Base-by-base conservation (phyloP, 2,888 invertebrate genomes). In the Drosophila colorata region DNA sequence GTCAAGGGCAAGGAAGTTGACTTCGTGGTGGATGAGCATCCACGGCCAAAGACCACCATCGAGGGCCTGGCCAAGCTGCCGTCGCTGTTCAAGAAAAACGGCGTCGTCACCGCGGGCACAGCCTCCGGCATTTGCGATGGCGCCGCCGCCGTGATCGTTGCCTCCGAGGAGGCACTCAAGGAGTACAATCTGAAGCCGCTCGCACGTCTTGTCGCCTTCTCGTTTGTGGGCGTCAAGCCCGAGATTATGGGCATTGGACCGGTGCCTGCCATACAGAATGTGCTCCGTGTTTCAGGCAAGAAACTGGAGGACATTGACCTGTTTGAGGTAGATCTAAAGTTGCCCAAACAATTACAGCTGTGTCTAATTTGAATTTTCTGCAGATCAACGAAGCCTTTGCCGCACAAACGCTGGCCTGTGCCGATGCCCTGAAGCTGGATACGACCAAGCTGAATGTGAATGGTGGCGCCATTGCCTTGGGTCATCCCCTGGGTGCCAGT, bases 361-460 rank as follows among this genome's bases (percentile, higher is more conserved):
- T 0, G 0, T 18, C 23, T 8, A 16, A 18, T 16, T 8, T 46
- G 7, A 20, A 43, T 16, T 51, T 3, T 14, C 44, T 49, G 73
- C 82, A 98, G 98, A 98, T 99, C 81, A 99, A 99, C 93, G 99
- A 99, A 93, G 99, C 99, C 0, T 99, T 99, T 93, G 98, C 95
- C 46, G 96, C 98, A 0, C 99, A 99, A 93, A 96, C 97, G 2
- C 93, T 99, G 56, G 95, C 99, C 0, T 99, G 99, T 82, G 96
- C 95, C 48, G 97, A 97, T 90, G 98, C 97, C 51, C 93, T 99
- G 48, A 95, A 96, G 72, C 92, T 99, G 67, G 97, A 99, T 91
- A 92, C 95, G 67, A 95, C 95, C 74, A 98, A 97, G 91, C 93
- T 98, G 80, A 99, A 99, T 92, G 96, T 98, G 16, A 96, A 98